Conservation (phyloP, 2,888 invertebrate species). For the Protonemura montana region DNA sequence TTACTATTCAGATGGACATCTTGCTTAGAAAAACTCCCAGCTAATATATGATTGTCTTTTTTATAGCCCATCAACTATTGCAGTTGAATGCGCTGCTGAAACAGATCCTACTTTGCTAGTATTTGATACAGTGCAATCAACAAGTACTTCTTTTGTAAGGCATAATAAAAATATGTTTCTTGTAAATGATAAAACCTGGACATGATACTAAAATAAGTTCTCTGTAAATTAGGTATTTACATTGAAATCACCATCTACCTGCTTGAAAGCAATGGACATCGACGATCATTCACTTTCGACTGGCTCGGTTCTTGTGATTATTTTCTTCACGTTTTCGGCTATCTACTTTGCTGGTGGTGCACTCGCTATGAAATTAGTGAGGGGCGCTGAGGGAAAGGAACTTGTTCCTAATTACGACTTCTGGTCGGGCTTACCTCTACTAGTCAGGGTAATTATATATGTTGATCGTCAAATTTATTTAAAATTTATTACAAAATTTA, state of each 20-base stretch:
- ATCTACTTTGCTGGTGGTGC: constrained; percentile 74
- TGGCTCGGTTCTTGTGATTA: constrained; percentile 70
- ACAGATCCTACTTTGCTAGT: neutral
- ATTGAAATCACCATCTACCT: constrained; percentile 64
- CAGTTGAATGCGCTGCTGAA: constrained; percentile 57
- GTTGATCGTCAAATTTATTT: no score
- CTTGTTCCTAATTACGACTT: constrained; percentile 77
- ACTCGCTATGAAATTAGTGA: constrained; percentile 69
- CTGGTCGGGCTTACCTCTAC: constrained; percentile 74
- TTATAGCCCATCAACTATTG: constrained; percentile 57
- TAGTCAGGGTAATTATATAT: constrained; percentile 71
- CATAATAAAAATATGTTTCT: neutral
- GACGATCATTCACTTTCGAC: constrained; percentile 62
- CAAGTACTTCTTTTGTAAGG: neutral
- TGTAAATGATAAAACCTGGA: no score
- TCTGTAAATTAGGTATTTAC: constrained; percentile 58
- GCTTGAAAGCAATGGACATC: constrained; percentile 57
- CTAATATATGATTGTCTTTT: neutral
- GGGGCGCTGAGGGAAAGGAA: constrained; percentile 77
- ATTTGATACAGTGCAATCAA: neutral
- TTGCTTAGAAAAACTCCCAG: neutral
- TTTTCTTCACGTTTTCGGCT: constrained; percentile 66
- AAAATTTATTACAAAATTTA: neutral
- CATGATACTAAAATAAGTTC: no score
- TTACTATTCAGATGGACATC: no score